Base-by-base conservation (phyloP, 2,888 invertebrate species). In the Panzeria rudis region DNA sequence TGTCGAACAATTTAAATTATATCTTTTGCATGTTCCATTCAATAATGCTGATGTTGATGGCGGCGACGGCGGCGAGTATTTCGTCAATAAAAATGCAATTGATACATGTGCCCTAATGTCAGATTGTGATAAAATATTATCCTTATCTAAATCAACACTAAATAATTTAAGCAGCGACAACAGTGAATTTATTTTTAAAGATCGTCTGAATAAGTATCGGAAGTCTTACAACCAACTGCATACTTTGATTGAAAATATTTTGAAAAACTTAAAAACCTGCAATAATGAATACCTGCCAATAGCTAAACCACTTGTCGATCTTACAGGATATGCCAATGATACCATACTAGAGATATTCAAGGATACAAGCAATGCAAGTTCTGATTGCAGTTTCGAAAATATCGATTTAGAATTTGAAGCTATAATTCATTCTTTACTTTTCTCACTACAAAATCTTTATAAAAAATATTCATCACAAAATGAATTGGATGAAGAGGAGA, bases 1-100 rank as follows among this genome's bases (percentile, higher is more conserved):
- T 11, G 92, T 96, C 29, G 95, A 95, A 86, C 97, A 97, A 89
- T 95, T 96, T 88, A 92, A 93, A 78, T 91, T 96, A 1, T 92
- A 97, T 23, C 90, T 97, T 0, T 94, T 95, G 88, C 94, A 94
- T 83, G 94, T 94, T 78, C 95, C 96, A 0, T 89, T 89, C 9
- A 11, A 64, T 41, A 38, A 20, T 15, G 23, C 13, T 0, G 81
- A 87, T 6, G 56, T 59, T 1, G 86, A 78, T 4, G 47, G 68
- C 3, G 52, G 23, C 20, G n/a, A 17, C 38, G 9, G 20, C 0
- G 13, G 32, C 0, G 72, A 38, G 35, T 6, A 17, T 88, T n/a
- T n/a, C n/a, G 0, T 29, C 35, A 52, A 87, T 0, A 88, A 87
- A 5, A 54, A 86, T 0, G 84, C 87, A 7, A 54, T 86, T 0